phyloP scores from a whole-genome alignment of 2,113 vertebrate genomes.

The Spermophilus dauricus region DNA sequence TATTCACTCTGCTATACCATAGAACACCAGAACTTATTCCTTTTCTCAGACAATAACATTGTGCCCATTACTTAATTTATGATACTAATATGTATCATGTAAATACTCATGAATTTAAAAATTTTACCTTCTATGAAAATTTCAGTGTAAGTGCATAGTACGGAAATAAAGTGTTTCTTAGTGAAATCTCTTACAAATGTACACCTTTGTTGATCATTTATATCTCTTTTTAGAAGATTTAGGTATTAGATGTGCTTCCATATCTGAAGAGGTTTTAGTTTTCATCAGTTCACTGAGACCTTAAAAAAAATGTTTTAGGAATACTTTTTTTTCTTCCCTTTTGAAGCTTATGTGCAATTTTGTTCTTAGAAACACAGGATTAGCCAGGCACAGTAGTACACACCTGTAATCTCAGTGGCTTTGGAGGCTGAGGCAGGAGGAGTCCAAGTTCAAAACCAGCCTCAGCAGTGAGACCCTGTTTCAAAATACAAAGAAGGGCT shows the following conservation, averaged over 20 bases:
- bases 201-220: slow-evolving; percentile 20
- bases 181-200: slow-evolving; percentile 51
- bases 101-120: slow-evolving; percentile 35
- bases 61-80: slow-evolving; percentile 24
- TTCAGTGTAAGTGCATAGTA: neutral
- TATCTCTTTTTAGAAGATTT: slow-evolving; percentile 50
- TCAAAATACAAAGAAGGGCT: too few species aligned
- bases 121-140: neutral
- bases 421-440: too few species aligned
- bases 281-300: slow-evolving; percentile 44
- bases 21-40: neutral
- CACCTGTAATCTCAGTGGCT: too few species aligned
- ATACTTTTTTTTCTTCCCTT: neutral
- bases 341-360: slow-evolving; percentile 11
- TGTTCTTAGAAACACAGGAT: slow-evolving; percentile 36
- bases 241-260: neutral
- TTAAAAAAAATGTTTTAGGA: slow-evolving; percentile 8
- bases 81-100: neutral
- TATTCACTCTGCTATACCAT: neutral
- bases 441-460: too few species aligned
- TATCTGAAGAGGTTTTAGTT: slow-evolving; percentile 50
- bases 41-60: neutral
- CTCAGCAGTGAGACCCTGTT: too few species aligned
- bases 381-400: too few species aligned
- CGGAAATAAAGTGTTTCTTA: slow-evolving; percentile 14